Evolutionary conservation across 2,888 invertebrate genomes (phyloP).

Genomic region (Troilus luridus): DNA sequence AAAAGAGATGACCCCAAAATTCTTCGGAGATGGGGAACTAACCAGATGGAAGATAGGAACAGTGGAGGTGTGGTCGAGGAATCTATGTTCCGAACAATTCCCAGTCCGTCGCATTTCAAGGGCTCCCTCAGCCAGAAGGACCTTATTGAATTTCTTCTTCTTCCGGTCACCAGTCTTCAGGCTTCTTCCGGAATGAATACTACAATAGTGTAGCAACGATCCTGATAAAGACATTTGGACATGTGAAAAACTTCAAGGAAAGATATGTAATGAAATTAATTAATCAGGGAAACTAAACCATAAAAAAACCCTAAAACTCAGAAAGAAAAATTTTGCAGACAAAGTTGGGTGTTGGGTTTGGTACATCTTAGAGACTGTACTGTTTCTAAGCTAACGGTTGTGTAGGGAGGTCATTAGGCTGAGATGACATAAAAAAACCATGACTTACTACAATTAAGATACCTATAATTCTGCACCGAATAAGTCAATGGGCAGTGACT

Average conservation of each 20-base stretch:
- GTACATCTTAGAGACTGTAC: too few species aligned
- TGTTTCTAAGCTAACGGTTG: too few species aligned
- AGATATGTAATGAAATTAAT: too few species aligned
- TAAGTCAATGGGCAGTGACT: too few species aligned
- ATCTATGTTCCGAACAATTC: neutral
- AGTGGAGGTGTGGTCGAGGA: conserved; percentile 25
- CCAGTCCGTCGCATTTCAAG: neutral
- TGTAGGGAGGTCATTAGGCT: too few species aligned
- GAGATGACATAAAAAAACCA: too few species aligned
- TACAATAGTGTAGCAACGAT: neutral
- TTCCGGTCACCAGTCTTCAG: conserved; percentile 27
- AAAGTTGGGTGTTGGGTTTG: too few species aligned
- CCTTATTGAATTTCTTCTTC: conserved; percentile 41
- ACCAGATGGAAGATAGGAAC: neutral
- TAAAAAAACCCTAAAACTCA: too few species aligned
- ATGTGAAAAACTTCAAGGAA: neutral
- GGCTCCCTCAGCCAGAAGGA: conserved; percentile 17
- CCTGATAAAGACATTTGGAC: neutral
- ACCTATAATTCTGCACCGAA: too few species aligned
- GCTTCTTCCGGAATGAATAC: neutral
- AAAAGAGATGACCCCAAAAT: neutral
- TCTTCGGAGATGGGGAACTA: neutral
- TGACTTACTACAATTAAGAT: too few species aligned
- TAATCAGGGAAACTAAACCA: too few species aligned
- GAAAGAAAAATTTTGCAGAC: too few species aligned